Evolutionary conservation across 2,888 invertebrate species (phyloP), one percentile per base, ranked within the genome.

Genomic region (Tinea trinotella): DNA sequence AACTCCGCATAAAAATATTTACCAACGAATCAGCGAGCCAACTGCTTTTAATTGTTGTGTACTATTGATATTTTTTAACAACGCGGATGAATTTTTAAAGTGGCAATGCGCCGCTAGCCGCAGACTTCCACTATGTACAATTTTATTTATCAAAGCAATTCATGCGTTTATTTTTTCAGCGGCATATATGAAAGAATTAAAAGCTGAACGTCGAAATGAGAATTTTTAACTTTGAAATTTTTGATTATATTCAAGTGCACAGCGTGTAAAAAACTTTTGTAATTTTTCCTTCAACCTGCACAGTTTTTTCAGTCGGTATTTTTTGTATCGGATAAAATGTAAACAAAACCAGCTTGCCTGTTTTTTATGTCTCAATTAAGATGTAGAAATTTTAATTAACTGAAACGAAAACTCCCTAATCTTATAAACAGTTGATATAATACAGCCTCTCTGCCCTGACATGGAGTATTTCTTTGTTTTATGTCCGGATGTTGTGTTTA

Each of bases 41-140:
- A 68, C 71, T 72, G 68, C 64, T 67, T 73, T 77, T 75, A 70
- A 75, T 71, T 74, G 71, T 74, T 74, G 69, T 69, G 67, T 75
- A 24, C 24, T 50, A 50, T 50, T 50, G 50, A 50, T 50, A 50
- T 24, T 50, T 52, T 52, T 55, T 44, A 55, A 55, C 53, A 52
- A 53, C 17, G 30, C 34, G 30, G 24, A 50, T 24, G 50, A 50
- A 50, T 50, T 18, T 50, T 50, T 50, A 24, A 50, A 50, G 50
- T 50, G 50, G 13, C 50, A 13, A 10, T 24, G 13, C 22, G 24
- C 50, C 13, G 24, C 6, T 50, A 3, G 24, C 24, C 24, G 24
- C 50, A 24, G 22, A 2, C 24, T 9, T 49, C 20, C 49, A 9
- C 15, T 46, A 19, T 19, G 46, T 19, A 19, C 10, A 46, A 19